phyloP scores from a whole-genome alignment of 2,888 invertebrate genomes.

The Prosopocoilus inquinatus region DNA sequence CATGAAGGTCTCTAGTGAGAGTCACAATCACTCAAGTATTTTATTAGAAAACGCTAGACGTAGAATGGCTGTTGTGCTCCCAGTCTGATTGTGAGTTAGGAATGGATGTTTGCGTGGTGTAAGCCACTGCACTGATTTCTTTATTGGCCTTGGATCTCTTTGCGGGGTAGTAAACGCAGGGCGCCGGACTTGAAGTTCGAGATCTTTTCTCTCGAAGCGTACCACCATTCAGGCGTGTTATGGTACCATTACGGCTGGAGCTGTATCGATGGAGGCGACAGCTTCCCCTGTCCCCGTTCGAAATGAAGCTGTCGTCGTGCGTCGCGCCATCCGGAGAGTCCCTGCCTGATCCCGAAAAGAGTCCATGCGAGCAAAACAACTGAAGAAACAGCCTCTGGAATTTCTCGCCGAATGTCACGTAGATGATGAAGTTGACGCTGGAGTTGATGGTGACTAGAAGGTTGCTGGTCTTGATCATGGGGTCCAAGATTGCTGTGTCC shows the following conservation, averaged over 20 bases:
- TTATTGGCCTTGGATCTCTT: slow-evolving; percentile 39
- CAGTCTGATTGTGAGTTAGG: slow-evolving; percentile 24
- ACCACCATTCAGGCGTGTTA: slow-evolving; percentile 34
- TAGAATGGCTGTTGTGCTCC: slow-evolving; percentile 22
- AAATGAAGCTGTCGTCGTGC: slow-evolving; percentile 80
- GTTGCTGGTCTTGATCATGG: slow-evolving; percentile 81
- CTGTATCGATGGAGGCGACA: slow-evolving; percentile 62
- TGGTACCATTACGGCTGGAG: slow-evolving; percentile 48
- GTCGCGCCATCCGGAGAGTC: slow-evolving; percentile 66
- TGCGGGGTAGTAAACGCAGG: slow-evolving; percentile 58
- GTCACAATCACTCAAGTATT: slow-evolving; percentile 8
- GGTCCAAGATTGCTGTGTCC: slow-evolving; percentile 57
- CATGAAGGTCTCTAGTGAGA: slow-evolving; percentile 1
- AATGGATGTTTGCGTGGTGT: slow-evolving; percentile 42
- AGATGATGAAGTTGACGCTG: slow-evolving; percentile 96
- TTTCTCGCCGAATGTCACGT: slow-evolving; percentile 96
- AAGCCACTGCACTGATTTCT: slow-evolving; percentile 38
- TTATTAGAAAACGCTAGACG: slow-evolving; percentile 15
- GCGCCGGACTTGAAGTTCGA: slow-evolving; percentile 51
- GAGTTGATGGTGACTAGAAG: slow-evolving; percentile 95
- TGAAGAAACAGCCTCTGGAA: slow-evolving; percentile 81
- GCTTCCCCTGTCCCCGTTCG: slow-evolving; percentile 69
- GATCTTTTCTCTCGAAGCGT: slow-evolving; percentile 19
- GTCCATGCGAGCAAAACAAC: slow-evolving; percentile 68
- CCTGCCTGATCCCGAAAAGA: slow-evolving; percentile 54